phyloP scores from a whole-genome alignment of 2,888 invertebrate species.

The Hypena proboscidalis region DNA sequence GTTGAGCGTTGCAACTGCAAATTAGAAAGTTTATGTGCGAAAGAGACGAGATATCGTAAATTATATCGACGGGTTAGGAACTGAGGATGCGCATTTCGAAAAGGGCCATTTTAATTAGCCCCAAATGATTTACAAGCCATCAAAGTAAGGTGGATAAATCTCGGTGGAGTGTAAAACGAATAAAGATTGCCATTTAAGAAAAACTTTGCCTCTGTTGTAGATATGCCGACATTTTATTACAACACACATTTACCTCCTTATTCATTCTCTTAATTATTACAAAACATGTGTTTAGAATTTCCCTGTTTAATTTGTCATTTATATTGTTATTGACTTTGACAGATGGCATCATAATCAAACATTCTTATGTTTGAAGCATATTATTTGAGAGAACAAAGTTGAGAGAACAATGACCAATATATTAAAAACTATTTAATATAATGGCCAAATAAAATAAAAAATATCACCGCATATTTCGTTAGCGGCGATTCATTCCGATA shows the following conservation, averaged over 20 bases:
- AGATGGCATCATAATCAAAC: too few relatives aligned
- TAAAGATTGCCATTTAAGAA: conserved; percentile 29
- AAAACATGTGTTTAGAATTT: too few relatives aligned
- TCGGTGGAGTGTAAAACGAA: conserved; percentile 49
- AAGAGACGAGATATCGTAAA: conserved; percentile 77
- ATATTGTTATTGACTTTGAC: too few relatives aligned
- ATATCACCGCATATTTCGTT: conserved; percentile 26
- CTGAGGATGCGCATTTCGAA: conserved; percentile 58
- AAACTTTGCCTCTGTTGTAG: conserved; percentile 32
- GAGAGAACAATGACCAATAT: too few relatives aligned
- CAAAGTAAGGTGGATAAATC: conserved; percentile 66
- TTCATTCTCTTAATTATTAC: too few relatives aligned
- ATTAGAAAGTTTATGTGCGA: conserved; percentile 81
- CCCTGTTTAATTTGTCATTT: too few relatives aligned
- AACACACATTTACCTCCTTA: too few relatives aligned
- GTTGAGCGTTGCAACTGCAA: conserved; percentile 61
- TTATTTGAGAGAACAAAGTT: too few relatives aligned
- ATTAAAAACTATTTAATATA: too few relatives aligned
- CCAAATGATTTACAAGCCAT: conserved; percentile 76
- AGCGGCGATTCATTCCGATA: conserved; percentile 40
- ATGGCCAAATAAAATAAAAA: too few relatives aligned
- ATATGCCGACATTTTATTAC: conserved; percentile 17
- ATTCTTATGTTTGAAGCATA: too few relatives aligned
- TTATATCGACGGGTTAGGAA: conserved; percentile 73
- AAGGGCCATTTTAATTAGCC: conserved; percentile 78